Percentiles rank a stretch among this genome's conserved stretches.
phyloP scores from a whole-genome alignment of 30 jellyfish, hydroid and myxozoan species.

The Aurelia aurita region DNA sequence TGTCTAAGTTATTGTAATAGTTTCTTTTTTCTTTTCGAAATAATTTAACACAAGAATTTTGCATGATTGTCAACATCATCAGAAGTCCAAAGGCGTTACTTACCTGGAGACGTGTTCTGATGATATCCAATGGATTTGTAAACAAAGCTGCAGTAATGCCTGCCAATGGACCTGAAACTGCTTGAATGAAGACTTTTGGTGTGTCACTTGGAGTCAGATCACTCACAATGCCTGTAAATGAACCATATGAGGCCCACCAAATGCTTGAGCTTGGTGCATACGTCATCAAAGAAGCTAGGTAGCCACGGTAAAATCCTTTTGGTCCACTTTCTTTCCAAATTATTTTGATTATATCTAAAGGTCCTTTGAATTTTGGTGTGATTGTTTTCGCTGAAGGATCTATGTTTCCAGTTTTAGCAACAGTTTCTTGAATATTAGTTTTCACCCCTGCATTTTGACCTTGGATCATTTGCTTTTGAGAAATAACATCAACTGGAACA shows the following conservation, averaged over 20 bases:
- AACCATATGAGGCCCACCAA: slow-evolving; percentile 98
- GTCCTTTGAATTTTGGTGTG: slow-evolving; percentile 21
- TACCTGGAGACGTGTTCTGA: slow-evolving; percentile 97
- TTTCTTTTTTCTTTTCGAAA: too few relatives aligned
- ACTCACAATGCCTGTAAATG: slow-evolving; percentile 67
- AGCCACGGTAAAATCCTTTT: slow-evolving; percentile 93
- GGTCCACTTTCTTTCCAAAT: slow-evolving; percentile 81
- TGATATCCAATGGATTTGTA: slow-evolving; percentile 93
- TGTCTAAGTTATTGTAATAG: too few relatives aligned
- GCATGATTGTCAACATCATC: not conserved
- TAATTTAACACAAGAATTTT: too few relatives aligned
- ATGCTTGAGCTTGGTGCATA: slow-evolving; percentile 93
- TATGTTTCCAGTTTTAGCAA: too few relatives aligned
- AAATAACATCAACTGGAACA: slow-evolving; percentile 94
- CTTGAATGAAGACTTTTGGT: slow-evolving; percentile 84
- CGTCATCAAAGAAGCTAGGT: slow-evolving; percentile 94
- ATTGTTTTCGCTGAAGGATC: too few relatives aligned
- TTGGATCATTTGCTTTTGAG: slow-evolving; percentile 93
- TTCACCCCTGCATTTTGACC: slow-evolving; percentile 63
- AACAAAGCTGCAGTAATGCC: slow-evolving; percentile 78
- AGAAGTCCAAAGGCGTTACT: not conserved
- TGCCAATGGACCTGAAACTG: slow-evolving; percentile 89
- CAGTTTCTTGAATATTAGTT: too few relatives aligned
- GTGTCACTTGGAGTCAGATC: slow-evolving; percentile 70
- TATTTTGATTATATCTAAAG: slow-evolving; percentile 49